Evolutionary conservation across 2,888 invertebrate species (phyloP), one percentile per base, ranked within the genome.

Genomic region (Stenichneumon culpator): DNA sequence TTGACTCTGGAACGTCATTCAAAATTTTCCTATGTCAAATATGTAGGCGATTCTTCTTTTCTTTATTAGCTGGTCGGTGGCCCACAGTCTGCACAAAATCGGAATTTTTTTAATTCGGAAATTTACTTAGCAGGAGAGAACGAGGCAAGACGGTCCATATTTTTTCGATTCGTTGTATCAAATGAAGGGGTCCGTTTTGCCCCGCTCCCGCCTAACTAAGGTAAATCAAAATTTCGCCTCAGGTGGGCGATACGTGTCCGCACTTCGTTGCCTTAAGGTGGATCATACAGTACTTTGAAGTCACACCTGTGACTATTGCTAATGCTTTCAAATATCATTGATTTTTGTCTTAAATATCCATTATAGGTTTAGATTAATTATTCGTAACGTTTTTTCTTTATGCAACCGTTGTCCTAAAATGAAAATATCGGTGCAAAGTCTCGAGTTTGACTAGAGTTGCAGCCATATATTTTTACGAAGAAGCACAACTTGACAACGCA

Each of bases 251-350:
- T n/a, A n/a, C n/a, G 6, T 52, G 52, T n/a, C n/a, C 52, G 52
- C 16, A 5, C 5, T 39, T 39, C 9, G 11, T 39, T 11, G 11
- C 11, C 39, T 39, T 39, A 39, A 50, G 50, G 50, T 50, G 50
- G 50, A n/a, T 50, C 50, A n/a, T 50, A 4, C 50, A n/a, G 4
- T 50, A 50, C n/a, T 50, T n/a, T n/a, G 50, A 50, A 50, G 50
- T 50, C 16, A 47, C 65, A 78, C 16, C n/a, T 11, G 47, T 50
- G 2, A 52, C 32, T 52, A 28, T 11, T 68, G 44, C n/a, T 36
- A 5, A 22, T 39, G 39, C 39, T 39, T 39, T 39, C 77, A 44
- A 28, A 74, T 36, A 22, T 28, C n/a, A 57, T 74, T 74, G n/a
- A 16, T 72, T 47, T 44, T 22, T 9, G 52, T 28, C n/a, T 16